Conservation (phyloP, 2,888 invertebrate genomes). For the Hydriomena furcata region DNA sequence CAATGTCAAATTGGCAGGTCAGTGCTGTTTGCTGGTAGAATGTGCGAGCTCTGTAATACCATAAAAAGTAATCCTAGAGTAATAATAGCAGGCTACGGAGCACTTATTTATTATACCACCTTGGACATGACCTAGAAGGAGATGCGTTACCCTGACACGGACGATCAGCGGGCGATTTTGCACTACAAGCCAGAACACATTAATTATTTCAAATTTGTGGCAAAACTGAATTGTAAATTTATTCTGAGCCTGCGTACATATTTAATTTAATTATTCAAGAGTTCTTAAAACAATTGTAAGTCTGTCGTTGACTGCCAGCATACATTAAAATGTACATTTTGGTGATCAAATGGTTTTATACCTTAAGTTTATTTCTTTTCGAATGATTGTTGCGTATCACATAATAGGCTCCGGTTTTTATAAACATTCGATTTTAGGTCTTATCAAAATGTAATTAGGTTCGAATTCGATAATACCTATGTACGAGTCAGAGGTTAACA, state of each 20-base stretch:
- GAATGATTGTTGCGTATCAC: background rate
- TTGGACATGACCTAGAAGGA: constrained; percentile 25
- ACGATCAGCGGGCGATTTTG: background rate
- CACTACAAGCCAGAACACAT: constrained; percentile 9
- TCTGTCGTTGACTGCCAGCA: background rate
- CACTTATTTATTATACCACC: constrained; percentile 12
- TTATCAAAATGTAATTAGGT: constrained; percentile 15
- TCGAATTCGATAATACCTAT: constrained; percentile 10
- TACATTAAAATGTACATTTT: constrained; percentile 1
- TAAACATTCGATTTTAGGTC: background rate
- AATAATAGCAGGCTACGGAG: constrained; percentile 2
- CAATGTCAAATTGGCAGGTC: constrained; percentile 23
- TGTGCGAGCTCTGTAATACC: constrained; percentile 4
- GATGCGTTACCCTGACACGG: constrained; percentile 4
- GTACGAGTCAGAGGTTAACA: constrained; percentile 32
- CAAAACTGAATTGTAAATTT: background rate
- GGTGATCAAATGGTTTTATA: constrained; percentile 1
- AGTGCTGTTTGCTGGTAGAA: constrained; percentile 14
- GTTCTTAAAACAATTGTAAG: background rate
- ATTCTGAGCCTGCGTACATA: background rate
- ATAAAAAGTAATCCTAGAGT: constrained; percentile 11
- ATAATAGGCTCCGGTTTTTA: background rate
- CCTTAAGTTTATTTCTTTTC: constrained; percentile 1
- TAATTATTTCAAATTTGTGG: background rate
- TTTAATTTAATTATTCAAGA: background rate